Evolutionary conservation across 1,140 invertebrate genomes (phyloP).

Genomic region (Leptopilina clavipes): DNA sequence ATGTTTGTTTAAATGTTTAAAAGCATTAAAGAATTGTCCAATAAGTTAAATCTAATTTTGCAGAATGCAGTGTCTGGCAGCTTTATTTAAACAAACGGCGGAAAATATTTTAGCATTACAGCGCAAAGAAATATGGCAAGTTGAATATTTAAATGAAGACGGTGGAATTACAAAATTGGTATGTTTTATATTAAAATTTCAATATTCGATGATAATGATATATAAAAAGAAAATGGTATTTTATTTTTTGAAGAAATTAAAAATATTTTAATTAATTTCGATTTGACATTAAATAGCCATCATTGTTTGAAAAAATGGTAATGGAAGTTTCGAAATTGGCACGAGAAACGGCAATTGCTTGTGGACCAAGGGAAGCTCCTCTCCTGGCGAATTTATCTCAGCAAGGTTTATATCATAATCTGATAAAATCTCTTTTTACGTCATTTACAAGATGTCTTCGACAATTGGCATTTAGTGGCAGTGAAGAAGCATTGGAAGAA

Average conservation of each 20-base stretch:
- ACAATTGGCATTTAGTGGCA: constrained; percentile 79
- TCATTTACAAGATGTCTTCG: constrained; percentile 80
- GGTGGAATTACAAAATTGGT: constrained; percentile 90
- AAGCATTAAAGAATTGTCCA: too few relatives aligned
- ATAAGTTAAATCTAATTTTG: constrained; percentile 34
- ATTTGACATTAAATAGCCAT: constrained; percentile 79
- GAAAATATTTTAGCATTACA: constrained; percentile 86
- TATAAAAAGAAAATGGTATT: background rate
- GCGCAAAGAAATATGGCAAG: constrained; percentile 90
- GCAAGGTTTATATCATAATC: constrained; percentile 80
- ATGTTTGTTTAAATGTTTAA: too few relatives aligned
- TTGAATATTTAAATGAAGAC: constrained; percentile 87
- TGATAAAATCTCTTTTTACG: constrained; percentile 83
- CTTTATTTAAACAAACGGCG: constrained; percentile 88
- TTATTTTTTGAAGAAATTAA: background rate
- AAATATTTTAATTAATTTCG: background rate
- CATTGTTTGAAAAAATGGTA: constrained; percentile 87
- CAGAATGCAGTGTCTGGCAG: constrained; percentile 89
- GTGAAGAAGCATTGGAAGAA: constrained; percentile 76
- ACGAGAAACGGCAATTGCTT: constrained; percentile 87
- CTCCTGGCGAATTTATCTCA: constrained; percentile 81
- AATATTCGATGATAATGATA: too few relatives aligned
- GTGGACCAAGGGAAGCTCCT: constrained; percentile 81
- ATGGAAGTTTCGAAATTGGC: constrained; percentile 89
- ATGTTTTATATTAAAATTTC: constrained; percentile 56